Base-by-base conservation (phyloP, 2,113 vertebrate species). In the Clarias macrocephalus region DNA sequence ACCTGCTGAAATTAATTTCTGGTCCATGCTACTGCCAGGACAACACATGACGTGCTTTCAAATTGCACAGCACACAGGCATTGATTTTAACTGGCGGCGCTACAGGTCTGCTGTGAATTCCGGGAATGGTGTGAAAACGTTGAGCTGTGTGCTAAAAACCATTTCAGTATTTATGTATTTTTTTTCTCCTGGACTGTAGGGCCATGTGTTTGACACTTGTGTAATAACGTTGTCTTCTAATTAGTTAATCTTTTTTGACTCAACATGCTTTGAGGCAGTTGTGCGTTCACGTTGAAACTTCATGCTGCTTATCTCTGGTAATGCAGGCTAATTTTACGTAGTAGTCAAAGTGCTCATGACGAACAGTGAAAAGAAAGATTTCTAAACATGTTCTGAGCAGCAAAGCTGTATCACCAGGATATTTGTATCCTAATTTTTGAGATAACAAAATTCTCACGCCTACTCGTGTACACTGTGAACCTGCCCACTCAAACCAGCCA, bases 401-500 rank as follows among this genome's bases (percentile, higher is more conserved):
- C 77, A 59, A 3, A 62, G 62, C 7, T 25, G 30, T 81, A 57
- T 37, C 11, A 21, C 10, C 30, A 62, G 77, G 16, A 81, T 23
- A 48, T 62, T 42, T 81, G 11, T 37, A 60, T 12, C 57, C 4
- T 81, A 30, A 81, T 42, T 13, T 8, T 62, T 1, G 10, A 60
- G 16, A 42, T 28, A 19, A 33, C 5, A 4, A 62, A 80, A 15
- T 62, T 80, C 54, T 80, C 77, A 25, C 13, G 11, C 57, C 33
- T 23, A 25, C 30, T 81, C n/a, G 3, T 81, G 79, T 21, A 33
- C 57, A 62, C 79, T 81, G 79, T 81, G 79, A 79, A 79, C 75
- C 75, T 79, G 52, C 75, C 75, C 75, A 79, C 52, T 79, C 75
- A 56, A 56, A 79, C 75, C 52, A 79, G 75, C 75, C 75, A 57